Conservation (phyloP, 1,140 invertebrate species). For the Protaetia brevitarsis region DNA sequence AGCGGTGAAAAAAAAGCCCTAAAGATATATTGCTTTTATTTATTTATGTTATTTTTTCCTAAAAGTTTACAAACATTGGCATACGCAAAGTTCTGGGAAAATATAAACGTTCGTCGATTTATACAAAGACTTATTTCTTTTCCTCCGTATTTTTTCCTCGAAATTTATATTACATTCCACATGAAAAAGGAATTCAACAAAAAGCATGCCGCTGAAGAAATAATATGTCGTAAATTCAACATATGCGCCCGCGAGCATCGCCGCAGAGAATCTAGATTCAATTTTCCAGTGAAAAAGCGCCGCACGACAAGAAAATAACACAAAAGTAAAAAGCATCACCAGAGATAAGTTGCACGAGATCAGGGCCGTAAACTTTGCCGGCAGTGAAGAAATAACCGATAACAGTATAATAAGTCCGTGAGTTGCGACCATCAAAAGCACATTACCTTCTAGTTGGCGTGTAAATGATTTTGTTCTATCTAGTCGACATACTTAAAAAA, state of each 20-base stretch:
- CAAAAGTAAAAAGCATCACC: background rate
- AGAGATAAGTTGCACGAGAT: background rate
- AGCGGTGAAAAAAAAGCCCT: too few relatives aligned
- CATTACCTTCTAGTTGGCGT: background rate
- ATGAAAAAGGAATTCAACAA: background rate
- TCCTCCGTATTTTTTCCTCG: background rate
- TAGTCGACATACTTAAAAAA: slow-evolving; percentile 1
- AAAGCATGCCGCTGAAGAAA: background rate
- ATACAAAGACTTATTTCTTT: too few relatives aligned
- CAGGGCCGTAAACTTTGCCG: background rate
- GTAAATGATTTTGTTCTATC: slow-evolving; percentile 2
- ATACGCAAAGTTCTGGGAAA: too few relatives aligned
- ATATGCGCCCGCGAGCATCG: background rate
- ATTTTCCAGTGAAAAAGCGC: background rate
- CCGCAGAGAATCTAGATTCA: background rate
- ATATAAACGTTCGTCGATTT: too few relatives aligned
- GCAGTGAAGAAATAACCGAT: background rate
- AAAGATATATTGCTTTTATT: too few relatives aligned
- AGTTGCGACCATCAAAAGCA: background rate
- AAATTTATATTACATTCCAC: background rate
- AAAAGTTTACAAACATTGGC: too few relatives aligned
- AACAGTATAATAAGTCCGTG: background rate
- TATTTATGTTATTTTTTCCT: too few relatives aligned
- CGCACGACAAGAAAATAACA: background rate
- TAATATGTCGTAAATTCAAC: background rate